phyloP scores from a whole-genome alignment of 2,888 invertebrate species.

The Emesis furor region DNA sequence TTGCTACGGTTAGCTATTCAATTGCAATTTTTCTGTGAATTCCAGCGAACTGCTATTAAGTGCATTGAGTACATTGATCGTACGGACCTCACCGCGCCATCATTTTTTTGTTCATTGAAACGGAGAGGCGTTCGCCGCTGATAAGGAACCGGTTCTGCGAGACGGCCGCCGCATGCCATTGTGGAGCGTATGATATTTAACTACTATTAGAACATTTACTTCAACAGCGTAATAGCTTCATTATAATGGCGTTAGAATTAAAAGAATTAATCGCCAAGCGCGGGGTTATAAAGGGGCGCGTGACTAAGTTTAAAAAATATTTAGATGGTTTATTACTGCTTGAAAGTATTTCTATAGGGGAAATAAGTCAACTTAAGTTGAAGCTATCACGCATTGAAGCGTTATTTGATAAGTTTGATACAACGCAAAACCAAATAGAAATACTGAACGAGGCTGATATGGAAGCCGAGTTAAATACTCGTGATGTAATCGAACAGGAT shows the following conservation, averaged over 20 bases:
- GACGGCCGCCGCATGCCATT: not conserved
- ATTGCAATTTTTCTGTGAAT: not conserved
- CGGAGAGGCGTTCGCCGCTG: not conserved
- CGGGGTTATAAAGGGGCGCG: constrained; percentile 23
- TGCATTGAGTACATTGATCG: not conserved
- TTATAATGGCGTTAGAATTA: not conserved
- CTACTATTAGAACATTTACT: not conserved
- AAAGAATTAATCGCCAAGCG: constrained; percentile 2
- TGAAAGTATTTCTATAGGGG: constrained; percentile 4
- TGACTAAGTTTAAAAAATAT: constrained; percentile 34
- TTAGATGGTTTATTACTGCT: not conserved
- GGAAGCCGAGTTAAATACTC: constrained; percentile 38
- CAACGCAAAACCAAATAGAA: constrained; percentile 53
- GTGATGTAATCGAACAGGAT: constrained; percentile 52
- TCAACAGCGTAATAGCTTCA: not conserved
- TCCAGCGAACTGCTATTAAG: not conserved
- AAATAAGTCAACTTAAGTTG: constrained; percentile 3
- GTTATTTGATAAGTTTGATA: constrained; percentile 37
- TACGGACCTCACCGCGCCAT: not conserved
- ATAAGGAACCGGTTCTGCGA: not conserved
- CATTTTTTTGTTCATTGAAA: not conserved
- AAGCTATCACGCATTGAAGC: constrained; percentile 10
- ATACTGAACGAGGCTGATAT: constrained; percentile 31
- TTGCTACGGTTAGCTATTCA: not conserved
- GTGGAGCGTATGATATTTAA: not conserved